These are phyloP conservation scores for Ophonus ardosiacus DNA, from an alignment of 2,888 invertebrate species.

Conservation along the genomic window DNA sequence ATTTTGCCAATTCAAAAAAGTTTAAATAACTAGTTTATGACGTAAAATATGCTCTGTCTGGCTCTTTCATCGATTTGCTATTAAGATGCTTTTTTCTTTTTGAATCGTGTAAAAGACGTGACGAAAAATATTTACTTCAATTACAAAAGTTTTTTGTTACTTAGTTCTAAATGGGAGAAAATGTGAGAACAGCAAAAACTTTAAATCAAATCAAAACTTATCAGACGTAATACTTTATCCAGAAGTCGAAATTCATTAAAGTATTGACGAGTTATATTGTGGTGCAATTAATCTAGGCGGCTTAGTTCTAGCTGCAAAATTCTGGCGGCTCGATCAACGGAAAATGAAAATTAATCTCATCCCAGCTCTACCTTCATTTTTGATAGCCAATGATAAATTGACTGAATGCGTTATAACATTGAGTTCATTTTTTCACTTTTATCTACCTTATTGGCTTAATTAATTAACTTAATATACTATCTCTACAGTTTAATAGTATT, in stretches of 20 bases:
- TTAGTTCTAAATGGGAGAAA: constrained; percentile 8
- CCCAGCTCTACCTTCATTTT: constrained; percentile 6
- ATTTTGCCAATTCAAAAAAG: background rate
- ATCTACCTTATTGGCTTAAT: constrained; percentile 5
- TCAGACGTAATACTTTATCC: constrained; percentile 1
- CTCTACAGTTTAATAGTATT: background rate
- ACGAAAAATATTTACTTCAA: background rate
- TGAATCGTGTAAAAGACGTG: background rate
- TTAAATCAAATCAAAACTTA: constrained; percentile 23
- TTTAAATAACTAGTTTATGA: background rate
- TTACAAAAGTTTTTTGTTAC: background rate
- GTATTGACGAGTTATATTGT: constrained; percentile 18
- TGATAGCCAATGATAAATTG: constrained; percentile 28
- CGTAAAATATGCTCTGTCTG: background rate
- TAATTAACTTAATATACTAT: background rate
- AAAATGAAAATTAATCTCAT: constrained; percentile 38
- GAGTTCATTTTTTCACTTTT: background rate
- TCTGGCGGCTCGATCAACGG: background rate
- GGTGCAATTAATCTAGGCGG: background rate
- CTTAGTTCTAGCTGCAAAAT: constrained; percentile 6
- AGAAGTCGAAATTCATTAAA: background rate
- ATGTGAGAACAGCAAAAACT: constrained; percentile 16
- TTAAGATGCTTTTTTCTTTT: background rate
- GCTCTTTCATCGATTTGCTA: background rate
- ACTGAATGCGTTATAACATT: constrained; percentile 17